Evolutionary conservation across 1,140 invertebrate genomes (phyloP), one percentile per base, ranked within the genome.

Genomic region (Sycophila sp.): DNA sequence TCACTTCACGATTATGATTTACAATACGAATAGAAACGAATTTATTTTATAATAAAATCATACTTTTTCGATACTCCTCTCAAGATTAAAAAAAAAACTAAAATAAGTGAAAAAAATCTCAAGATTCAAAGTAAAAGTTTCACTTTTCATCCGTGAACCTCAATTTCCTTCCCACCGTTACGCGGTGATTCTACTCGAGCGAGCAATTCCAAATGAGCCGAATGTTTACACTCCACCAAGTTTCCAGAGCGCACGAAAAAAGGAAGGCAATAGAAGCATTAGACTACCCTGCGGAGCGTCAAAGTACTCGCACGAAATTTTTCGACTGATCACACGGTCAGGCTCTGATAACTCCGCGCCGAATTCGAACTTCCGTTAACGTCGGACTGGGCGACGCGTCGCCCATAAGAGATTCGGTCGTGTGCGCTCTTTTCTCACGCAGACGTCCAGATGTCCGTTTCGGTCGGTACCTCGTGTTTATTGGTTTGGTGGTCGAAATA

Each of bases 201-300:
- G n/a, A n/a, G n/a, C n/a, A n/a, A n/a, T n/a, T n/a, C 55, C 4
- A 13, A 22, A n/a, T 5, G 15, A 38, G 4, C 53, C 66, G 34
- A 75, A 60, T 75, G 60, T 69, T 73, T 73, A 72, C 72, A 56
- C 72, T 70, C 45, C 58, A 75, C 47, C 69, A 60, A 67, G 47
- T 71, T 73, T 71, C 64, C 15, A 53, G 47, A 60, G 38, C 34
- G 51, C 26, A 26, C 17, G 62, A 65, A 65, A 45, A 36, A 58
- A 32, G 24, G 22, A 30, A 30, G 13, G 47, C 34, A 49, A 24
- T 5, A 32, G 5, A 49, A 49, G 24, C 2, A 62, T 13, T 22
- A 26, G 22, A 38, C 26, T 32, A 36, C 51, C 11, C 2, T 55
- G 19, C n/a, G n/a, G n/a, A 26, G n/a, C 15, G 10, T 13, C 19